Evolutionary conservation across 2,797 vertebrate genomes (phyloP).

Genomic region (Lycodopsis pacificus): DNA sequence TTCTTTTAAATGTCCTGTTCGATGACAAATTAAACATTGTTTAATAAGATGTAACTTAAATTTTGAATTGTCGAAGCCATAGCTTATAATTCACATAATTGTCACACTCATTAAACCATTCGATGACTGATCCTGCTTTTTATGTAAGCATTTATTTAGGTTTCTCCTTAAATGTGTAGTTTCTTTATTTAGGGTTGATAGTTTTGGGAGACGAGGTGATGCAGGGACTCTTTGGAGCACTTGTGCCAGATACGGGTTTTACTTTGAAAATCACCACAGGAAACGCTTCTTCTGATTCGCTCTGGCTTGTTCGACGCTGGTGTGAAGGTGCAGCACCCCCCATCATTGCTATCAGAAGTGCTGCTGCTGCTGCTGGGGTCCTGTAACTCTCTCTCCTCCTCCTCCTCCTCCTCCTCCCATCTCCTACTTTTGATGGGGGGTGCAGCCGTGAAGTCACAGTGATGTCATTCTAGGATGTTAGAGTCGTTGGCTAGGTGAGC

Average conservation of each 20-base stretch:
- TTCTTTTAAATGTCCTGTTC: background rate
- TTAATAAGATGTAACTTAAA: background rate
- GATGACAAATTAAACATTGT: background rate
- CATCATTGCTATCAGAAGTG: constrained; percentile 72
- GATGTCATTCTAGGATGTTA: constrained; percentile 87
- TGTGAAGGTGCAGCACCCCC: constrained; percentile 75
- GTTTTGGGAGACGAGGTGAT: background rate
- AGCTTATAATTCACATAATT: background rate
- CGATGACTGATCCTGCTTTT: background rate
- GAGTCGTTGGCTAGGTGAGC: constrained; percentile 81
- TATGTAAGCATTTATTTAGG: background rate
- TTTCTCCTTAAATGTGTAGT: background rate
- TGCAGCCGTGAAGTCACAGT: constrained; percentile 88
- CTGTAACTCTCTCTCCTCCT: constrained; percentile 58
- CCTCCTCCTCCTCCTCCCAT: constrained; percentile 66
- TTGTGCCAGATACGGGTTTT: constrained; percentile 28
- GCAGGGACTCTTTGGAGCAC: background rate
- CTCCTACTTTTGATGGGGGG: constrained; percentile 69
- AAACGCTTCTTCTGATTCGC: constrained; percentile 19
- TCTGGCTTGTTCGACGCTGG: constrained; percentile 30
- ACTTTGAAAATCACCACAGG: constrained; percentile 70
- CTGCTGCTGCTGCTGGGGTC: constrained; percentile 62
- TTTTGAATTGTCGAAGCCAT: background rate
- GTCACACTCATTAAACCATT: background rate
- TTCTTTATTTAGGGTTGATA: background rate